Percentiles rank a stretch among this genome's conserved stretches.
Conservation (phyloP, 64 coral and sea anemone species). For the Stylophora pistillata region DNA sequence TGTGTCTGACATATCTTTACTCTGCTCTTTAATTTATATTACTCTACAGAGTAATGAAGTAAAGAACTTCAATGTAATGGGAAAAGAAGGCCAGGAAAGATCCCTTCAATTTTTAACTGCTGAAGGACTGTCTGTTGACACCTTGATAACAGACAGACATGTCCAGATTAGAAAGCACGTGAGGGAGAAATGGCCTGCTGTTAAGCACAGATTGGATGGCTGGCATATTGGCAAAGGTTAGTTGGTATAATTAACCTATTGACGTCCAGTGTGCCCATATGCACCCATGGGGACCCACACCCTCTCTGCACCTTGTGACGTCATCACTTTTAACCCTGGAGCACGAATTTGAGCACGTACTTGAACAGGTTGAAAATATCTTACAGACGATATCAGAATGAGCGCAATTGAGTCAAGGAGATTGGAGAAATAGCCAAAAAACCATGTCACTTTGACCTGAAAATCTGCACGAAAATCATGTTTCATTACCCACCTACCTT, state of each 20-base stretch:
- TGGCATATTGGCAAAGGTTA: slow-evolving; percentile 50
- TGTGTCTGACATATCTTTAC: not conserved
- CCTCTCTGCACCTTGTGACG: too few relatives aligned
- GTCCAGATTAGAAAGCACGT: slow-evolving; percentile 27
- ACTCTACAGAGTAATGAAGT: slow-evolving; percentile 58
- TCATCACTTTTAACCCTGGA: too few relatives aligned
- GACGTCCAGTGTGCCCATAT: too few relatives aligned
- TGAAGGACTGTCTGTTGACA: not conserved
- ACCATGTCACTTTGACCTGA: too few relatives aligned
- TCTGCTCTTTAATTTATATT: not conserved
- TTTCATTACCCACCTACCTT: too few relatives aligned
- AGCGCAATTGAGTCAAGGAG: too few relatives aligned
- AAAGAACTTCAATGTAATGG: slow-evolving; percentile 48
- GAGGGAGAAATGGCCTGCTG: slow-evolving; percentile 26
- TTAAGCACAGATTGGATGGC: slow-evolving; percentile 41
- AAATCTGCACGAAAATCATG: too few relatives aligned
- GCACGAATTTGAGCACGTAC: too few relatives aligned
- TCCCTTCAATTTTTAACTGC: slow-evolving; percentile 6
- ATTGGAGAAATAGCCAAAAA: too few relatives aligned
- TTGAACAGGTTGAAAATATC: too few relatives aligned
- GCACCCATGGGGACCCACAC: too few relatives aligned
- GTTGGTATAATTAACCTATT: not conserved
- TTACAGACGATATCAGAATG: too few relatives aligned
- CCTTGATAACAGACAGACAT: slow-evolving; percentile 44
- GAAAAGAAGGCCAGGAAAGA: not conserved